phyloP scores from a whole-genome alignment of 2,797 vertebrate species.

The Anabacerthia variegaticeps region DNA sequence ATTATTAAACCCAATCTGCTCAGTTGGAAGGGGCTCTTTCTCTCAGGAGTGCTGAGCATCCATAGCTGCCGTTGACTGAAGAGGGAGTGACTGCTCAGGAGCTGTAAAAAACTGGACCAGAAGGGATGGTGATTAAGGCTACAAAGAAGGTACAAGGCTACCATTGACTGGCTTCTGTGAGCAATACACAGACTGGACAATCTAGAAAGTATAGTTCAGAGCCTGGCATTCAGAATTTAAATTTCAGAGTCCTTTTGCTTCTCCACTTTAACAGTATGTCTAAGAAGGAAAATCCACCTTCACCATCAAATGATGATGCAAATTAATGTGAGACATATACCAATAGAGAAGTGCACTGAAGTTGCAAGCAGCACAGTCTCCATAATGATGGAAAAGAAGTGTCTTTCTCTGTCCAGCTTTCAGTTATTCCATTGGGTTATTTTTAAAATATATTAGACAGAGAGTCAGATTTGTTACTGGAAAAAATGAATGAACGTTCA shows the following conservation, averaged over 20 bases:
- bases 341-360: neutral
- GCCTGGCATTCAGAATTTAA: neutral
- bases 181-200: neutral
- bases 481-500: neutral
- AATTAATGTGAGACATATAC: neutral
- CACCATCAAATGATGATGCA: constrained; percentile 1
- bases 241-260: constrained; percentile 2
- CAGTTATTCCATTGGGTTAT: neutral
- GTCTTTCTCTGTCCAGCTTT: constrained; percentile 7
- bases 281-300: constrained; percentile 34
- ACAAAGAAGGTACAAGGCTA: neutral
- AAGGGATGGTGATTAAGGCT: neutral
- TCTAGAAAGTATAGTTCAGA: neutral
- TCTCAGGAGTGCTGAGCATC: neutral
- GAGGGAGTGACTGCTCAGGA: neutral
- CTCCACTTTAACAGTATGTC: neutral
- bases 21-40: neutral
- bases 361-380: constrained; percentile 3
- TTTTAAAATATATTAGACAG: neutral
- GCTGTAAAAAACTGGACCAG: neutral
- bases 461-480: neutral
- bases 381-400: neutral
- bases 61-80: neutral
- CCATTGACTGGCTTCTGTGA: neutral
- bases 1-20: neutral